These are phyloP conservation scores for Peromyscus leucopus DNA, from an alignment of 2,113 vertebrate genomes.

Conservation along the genomic window DNA sequence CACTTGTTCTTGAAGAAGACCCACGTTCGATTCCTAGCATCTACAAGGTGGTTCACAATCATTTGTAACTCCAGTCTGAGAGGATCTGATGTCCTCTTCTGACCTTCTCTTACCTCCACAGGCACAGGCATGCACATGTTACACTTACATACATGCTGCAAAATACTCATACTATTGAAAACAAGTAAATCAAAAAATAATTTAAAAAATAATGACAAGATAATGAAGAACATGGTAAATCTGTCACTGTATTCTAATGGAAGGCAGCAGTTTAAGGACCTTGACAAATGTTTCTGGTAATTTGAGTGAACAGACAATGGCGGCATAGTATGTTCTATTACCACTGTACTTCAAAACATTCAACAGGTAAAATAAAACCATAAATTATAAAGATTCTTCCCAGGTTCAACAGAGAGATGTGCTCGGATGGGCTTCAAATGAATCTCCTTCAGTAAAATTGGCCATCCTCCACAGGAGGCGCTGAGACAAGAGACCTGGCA, in stretches of 20 bases:
- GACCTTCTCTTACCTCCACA: not conserved
- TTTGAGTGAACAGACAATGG: not conserved
- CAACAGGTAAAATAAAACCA: not conserved
- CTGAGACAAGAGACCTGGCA: not conserved
- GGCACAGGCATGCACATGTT: not conserved
- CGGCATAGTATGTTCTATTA: not conserved
- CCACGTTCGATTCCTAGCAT: not conserved
- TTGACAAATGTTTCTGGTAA: conserved; percentile 11
- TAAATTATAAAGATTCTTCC: not conserved
- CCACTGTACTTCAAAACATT: not conserved
- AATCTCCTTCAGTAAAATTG: not conserved
- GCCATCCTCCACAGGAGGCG: not conserved
- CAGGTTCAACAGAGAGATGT: not conserved
- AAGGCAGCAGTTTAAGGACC: conserved; percentile 32
- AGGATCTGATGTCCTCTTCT: not conserved
- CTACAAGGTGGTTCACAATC: too few relatives aligned
- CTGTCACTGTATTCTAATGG: not conserved
- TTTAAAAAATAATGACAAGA: not conserved
- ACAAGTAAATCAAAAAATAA: not conserved
- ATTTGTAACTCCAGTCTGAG: not conserved
- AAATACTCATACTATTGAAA: not conserved
- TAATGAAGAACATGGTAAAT: not conserved
- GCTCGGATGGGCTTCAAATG: not conserved
- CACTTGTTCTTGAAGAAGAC: not conserved
- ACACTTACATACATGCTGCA: not conserved